A percentile compares a stretch with the other conserved stretches of the same genome.
Conservation (phyloP, 2,888 invertebrate genomes). For the Ptilodon capucinus region DNA sequence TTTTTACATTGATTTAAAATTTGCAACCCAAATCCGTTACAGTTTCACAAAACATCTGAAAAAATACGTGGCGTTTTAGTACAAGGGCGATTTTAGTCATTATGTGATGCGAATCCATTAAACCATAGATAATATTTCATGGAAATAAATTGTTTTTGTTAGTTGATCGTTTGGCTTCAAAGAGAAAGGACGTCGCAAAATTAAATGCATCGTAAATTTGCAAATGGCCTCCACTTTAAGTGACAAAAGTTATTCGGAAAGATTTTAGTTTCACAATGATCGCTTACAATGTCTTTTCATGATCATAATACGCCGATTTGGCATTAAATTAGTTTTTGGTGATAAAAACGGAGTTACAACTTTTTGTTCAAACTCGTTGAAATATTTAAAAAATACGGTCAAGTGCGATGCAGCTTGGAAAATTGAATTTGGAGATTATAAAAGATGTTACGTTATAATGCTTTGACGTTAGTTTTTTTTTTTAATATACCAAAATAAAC, state of each 20-base stretch:
- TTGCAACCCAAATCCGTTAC: not conserved
- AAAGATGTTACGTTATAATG: not conserved
- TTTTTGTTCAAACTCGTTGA: not conserved
- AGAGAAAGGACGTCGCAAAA: not conserved
- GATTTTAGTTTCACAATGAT: not conserved
- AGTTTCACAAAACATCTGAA: not conserved
- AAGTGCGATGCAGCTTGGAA: not conserved
- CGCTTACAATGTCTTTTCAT: not conserved
- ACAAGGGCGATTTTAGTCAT: not conserved
- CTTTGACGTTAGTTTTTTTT: not conserved
- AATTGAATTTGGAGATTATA: not conserved
- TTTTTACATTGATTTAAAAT: too few relatives aligned
- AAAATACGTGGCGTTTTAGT: not conserved
- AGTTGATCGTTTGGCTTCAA: not conserved
- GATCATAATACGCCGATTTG: constrained; percentile 1
- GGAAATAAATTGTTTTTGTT: not conserved
- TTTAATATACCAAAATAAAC: not conserved
- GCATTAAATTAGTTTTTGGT: constrained; percentile 1
- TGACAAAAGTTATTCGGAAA: not conserved
- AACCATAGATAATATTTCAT: not conserved
- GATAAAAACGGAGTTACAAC: not conserved
- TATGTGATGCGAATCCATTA: not conserved
- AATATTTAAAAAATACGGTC: constrained; percentile 2
- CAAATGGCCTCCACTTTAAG: not conserved
- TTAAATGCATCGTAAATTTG: not conserved